A percentile compares a stretch with the other conserved stretches of the same genome.
These are phyloP conservation scores for Sapayoa aenigma DNA, from an alignment of 2,113 vertebrate species.

Conservation along the genomic window DNA sequence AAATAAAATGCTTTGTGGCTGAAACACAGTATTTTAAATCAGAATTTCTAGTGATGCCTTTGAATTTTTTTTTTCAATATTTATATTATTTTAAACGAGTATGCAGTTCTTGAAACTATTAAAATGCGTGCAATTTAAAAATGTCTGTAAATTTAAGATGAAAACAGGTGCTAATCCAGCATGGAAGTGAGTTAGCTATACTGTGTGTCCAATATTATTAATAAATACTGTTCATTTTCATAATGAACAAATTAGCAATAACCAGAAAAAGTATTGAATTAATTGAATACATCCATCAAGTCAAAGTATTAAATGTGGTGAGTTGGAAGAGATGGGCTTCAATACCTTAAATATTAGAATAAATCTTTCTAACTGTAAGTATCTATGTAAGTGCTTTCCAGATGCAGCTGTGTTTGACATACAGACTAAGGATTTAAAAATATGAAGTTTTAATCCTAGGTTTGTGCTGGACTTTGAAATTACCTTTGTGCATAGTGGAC, in stretches of 20 bases:
- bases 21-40: background rate
- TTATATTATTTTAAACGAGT: background rate
- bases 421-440: background rate
- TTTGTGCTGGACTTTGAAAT: background rate
- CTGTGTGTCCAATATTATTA: background rate
- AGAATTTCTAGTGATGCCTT: background rate
- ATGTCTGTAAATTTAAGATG: background rate
- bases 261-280: background rate
- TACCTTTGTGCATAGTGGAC: background rate
- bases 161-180: background rate
- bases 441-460: background rate
- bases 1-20: background rate
- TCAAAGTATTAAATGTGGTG: background rate
- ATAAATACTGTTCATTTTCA: background rate
- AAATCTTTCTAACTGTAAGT: background rate
- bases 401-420: background rate
- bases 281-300: background rate
- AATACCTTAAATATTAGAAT: background rate
- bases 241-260: background rate
- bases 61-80: background rate
- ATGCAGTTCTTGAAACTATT: background rate
- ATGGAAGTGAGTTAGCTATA: background rate
- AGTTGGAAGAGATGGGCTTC: too few relatives aligned
- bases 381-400: background rate
- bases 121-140: background rate